Evolutionary conservation across 2,888 invertebrate genomes (phyloP).

Genomic region (Tachina lurida): DNA sequence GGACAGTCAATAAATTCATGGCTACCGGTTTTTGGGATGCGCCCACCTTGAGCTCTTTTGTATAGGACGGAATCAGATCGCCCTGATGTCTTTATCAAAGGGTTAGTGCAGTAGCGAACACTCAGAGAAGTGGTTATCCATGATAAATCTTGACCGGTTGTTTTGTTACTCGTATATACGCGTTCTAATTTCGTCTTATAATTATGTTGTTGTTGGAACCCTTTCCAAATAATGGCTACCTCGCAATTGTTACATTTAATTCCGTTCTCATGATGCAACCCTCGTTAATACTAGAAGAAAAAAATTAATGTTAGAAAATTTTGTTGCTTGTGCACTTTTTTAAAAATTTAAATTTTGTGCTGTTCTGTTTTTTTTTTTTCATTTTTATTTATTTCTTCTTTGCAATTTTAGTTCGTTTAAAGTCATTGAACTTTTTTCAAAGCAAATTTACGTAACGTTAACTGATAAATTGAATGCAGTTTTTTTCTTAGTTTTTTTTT

Average conservation of each 20-base stretch:
- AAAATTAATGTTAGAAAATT: constrained; percentile 34
- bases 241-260: too few species aligned
- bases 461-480: constrained; percentile 67
- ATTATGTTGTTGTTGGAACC: not conserved
- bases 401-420: constrained; percentile 41
- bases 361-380: constrained; percentile 9
- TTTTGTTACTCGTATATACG: too few species aligned
- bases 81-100: too few species aligned
- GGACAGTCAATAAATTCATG: too few species aligned
- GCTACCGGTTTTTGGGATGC: too few species aligned
- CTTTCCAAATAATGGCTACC: too few species aligned
- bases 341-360: constrained; percentile 31
- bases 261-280: not conserved
- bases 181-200: too few species aligned
- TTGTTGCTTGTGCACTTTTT: constrained; percentile 24
- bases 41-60: too few species aligned
- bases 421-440: constrained; percentile 69
- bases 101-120: too few species aligned
- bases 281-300: not conserved
- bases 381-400: not conserved
- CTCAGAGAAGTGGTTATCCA: too few species aligned
- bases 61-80: too few species aligned
- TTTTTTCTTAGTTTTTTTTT: constrained; percentile 25
- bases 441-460: constrained; percentile 64
- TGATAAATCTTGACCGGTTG: too few species aligned